These are phyloP conservation scores for Nomada lathburiana DNA, from an alignment of 2,888 invertebrate species.

Conservation along the genomic window DNA sequence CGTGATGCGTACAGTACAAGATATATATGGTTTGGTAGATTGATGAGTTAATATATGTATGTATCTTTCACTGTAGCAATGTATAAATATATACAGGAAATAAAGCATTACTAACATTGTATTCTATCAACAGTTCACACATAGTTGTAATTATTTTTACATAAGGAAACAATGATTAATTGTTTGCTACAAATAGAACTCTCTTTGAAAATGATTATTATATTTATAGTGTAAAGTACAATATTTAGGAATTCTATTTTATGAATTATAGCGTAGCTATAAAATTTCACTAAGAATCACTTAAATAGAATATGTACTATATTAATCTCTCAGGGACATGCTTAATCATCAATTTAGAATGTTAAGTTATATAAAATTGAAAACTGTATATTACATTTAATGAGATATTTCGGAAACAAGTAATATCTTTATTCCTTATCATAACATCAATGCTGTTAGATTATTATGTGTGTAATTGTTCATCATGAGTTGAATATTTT, in stretches of 20 bases:
- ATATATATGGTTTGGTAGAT: not conserved
- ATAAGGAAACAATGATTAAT: not conserved
- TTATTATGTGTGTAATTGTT: not conserved
- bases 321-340: conserved; percentile 8
- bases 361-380: conserved; percentile 1
- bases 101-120: not conserved
- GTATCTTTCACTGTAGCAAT: not conserved
- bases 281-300: too few species aligned
- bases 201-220: not conserved
- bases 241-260: not conserved
- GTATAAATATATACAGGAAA: conserved; percentile 11
- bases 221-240: not conserved
- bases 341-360: not conserved
- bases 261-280: too few species aligned
- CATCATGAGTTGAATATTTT: not conserved
- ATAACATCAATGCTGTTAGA: too few species aligned
- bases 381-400: not conserved
- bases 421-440: too few species aligned
- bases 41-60: not conserved
- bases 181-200: not conserved
- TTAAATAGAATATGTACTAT: not conserved
- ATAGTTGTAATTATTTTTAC: not conserved
- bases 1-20: conserved; percentile 34
- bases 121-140: not conserved
- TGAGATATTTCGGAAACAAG: not conserved